Conservation (phyloP, 2,888 invertebrate genomes). For the Cerceris ruficornis region DNA sequence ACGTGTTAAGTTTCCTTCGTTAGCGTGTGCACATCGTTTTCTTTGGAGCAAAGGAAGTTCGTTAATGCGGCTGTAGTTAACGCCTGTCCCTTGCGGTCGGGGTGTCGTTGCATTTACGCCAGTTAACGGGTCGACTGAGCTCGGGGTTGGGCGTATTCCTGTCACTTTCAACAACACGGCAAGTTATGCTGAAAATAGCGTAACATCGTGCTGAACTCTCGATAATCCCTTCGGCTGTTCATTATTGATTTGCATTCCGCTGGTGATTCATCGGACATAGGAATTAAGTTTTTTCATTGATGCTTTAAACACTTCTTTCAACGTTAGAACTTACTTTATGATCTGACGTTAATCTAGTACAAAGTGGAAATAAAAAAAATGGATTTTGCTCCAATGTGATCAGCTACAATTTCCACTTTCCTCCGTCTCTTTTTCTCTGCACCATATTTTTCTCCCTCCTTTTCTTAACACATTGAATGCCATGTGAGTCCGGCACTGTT, state of each 20-base stretch:
- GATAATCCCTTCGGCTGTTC: constrained; percentile 2
- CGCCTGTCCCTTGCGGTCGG: constrained; percentile 39
- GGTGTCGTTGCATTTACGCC: constrained; percentile 31
- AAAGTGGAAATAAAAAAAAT: too few relatives aligned
- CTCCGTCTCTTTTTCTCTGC: too few relatives aligned
- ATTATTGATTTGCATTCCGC: background rate
- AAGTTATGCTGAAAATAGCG: constrained; percentile 26
- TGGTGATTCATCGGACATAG: background rate
- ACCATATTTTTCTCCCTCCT: too few relatives aligned
- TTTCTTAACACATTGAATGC: too few relatives aligned
- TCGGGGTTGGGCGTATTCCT: constrained; percentile 13
- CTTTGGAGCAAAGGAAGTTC: constrained; percentile 41
- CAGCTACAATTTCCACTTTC: too few relatives aligned
- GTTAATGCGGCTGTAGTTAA: constrained; percentile 37
- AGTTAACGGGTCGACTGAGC: constrained; percentile 20
- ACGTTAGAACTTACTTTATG: too few relatives aligned
- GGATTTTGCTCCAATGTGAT: too few relatives aligned
- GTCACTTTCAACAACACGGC: constrained; percentile 3
- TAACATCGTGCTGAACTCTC: constrained; percentile 12
- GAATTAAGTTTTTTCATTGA: background rate
- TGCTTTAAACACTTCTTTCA: too few relatives aligned
- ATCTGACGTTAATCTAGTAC: too few relatives aligned
- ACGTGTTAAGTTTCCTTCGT: constrained; percentile 36
- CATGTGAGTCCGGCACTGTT: too few relatives aligned
- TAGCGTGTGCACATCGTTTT: constrained; percentile 36